These are phyloP conservation scores for Macropodus opercularis DNA, from an alignment of 2,797 vertebrate genomes.

Conservation along the genomic window DNA sequence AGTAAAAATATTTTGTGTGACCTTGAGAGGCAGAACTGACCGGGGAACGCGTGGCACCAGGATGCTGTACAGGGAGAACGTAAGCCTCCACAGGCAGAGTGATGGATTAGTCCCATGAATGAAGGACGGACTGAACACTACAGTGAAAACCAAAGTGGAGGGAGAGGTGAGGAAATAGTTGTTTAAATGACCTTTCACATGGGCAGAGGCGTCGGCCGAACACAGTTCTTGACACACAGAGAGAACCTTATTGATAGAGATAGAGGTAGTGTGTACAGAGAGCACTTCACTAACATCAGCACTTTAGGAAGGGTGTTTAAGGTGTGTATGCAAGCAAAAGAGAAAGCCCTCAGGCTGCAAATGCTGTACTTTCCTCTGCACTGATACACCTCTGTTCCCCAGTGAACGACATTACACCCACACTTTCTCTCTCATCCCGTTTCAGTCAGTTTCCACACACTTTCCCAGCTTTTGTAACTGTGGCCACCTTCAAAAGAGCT, in stretches of 20 bases:
- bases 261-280: conserved; percentile 5
- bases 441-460: conserved; percentile 37
- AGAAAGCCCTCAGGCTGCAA: conserved; percentile 51
- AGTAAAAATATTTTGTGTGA: too few relatives aligned
- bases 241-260: conserved; percentile 25
- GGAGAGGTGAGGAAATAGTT: conserved; percentile 8
- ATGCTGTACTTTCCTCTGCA: conserved; percentile 41
- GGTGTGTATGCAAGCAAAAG: background rate
- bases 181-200: conserved; percentile 26
- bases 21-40: too few relatives aligned
- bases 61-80: too few relatives aligned
- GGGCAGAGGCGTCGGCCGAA: conserved; percentile 18
- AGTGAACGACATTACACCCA: conserved; percentile 16
- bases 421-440: background rate
- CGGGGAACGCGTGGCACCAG: too few relatives aligned
- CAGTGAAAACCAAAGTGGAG: conserved; percentile 11
- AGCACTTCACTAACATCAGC: conserved; percentile 17
- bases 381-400: conserved; percentile 50
- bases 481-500: conserved; percentile 37
- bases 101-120: too few relatives aligned
- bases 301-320: conserved; percentile 7
- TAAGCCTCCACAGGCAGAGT: too few relatives aligned
- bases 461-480: conserved; percentile 30
- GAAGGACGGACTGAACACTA: conserved; percentile 32
- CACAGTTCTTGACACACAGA: conserved; percentile 1